Base-by-base conservation (phyloP, 2,888 invertebrate genomes). In the Polydrusus pterygomalis region DNA sequence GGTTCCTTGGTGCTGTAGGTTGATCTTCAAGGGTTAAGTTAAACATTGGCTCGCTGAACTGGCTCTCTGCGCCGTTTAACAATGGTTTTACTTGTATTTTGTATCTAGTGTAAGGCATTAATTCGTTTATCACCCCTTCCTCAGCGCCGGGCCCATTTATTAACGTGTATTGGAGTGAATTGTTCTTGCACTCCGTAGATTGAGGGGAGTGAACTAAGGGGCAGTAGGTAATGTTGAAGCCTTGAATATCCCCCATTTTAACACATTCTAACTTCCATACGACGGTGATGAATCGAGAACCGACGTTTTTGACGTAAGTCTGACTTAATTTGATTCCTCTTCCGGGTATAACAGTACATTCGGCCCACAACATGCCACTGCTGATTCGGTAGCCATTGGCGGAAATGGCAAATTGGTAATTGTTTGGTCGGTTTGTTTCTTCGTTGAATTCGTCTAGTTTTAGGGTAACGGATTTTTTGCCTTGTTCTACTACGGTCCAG, bases 291-390 rank as follows among this genome's bases (percentile, higher is more conserved):
- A 87, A 89, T 34, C 88, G 88, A 9, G 91, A 87, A 15, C 87
- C 89, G 13, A 89, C 87, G 2, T 86, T 83, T 68, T 88, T 88
- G 69, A 90, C 88, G 87, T 89, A 89, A 2, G 91, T 89, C 17
- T 89, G 89, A 76, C 89, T 90, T 86, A 92, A 89, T 86, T 91
- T 91, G 10, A 90, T 79, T 18, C 80, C 80, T 83, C 86, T 86
- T 73, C 88, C 87, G 63, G 88, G 87, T 30, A 88, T 90, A 79
- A 92, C 90, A 79, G 92, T 93, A 78, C 96, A 96, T 43, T 91
- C 91, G 10, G 95, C 93, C 96, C 96, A 96, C 11, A 92, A 90
- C 93, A 96, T 95, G 0, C 96, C 96, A 84, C 95, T 95, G 79
- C 95, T 95, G 76, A 89, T 90, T 3, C 86, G 86, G 0, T 88